Evolutionary conservation across 2,113 vertebrate species (phyloP).

Genomic region (Anguilla japonica): DNA sequence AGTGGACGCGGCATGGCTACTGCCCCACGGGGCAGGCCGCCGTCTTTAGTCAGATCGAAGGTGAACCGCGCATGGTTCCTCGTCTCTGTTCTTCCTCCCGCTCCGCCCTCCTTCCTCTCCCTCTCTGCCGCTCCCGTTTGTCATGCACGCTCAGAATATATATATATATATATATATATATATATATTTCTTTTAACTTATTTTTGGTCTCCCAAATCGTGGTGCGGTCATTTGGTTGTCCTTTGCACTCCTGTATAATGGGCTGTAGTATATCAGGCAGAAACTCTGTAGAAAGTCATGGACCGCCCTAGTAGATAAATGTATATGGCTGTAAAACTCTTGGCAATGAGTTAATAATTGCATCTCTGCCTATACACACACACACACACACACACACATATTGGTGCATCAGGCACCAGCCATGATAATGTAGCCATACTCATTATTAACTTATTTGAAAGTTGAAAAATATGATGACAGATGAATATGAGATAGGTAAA

Average conservation of each 20-base stretch:
- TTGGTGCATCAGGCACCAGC: too few relatives aligned
- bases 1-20: conserved; percentile 83
- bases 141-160: conserved; percentile 51
- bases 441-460: not conserved
- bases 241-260: not conserved
- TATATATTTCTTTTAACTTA: conserved; percentile 29
- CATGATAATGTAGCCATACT: not conserved
- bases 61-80: conserved; percentile 91
- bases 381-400: not conserved
- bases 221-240: conserved; percentile 39
- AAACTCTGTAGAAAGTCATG: not conserved
- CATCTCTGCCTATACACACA: not conserved
- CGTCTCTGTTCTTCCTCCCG: conserved; percentile 50
- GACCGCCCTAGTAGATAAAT: not conserved
- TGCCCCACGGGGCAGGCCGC: conserved; percentile 79
- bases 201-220: conserved; percentile 34
- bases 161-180: conserved; percentile 37
- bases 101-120: conserved; percentile 34
- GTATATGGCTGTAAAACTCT: not conserved
- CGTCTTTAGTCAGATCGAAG: conserved; percentile 87
- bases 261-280: not conserved
- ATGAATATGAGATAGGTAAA: not conserved
- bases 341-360: not conserved
- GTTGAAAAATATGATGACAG: not conserved
- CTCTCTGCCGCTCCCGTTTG: conserved; percentile 53